phyloP scores from a whole-genome alignment of 2,888 invertebrate species.

The Drosophila aldrichi region DNA sequence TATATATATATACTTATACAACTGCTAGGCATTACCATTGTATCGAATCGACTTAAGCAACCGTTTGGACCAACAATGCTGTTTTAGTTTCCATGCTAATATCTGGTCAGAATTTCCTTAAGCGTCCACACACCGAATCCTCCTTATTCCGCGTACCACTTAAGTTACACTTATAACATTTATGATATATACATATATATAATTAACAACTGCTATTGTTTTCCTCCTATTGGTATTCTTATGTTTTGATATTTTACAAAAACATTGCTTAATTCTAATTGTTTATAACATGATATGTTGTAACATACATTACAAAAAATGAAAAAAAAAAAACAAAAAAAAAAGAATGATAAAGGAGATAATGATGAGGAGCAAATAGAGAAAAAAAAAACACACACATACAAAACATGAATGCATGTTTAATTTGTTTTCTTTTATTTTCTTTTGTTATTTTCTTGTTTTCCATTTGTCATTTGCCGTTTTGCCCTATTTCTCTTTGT shows the following conservation, averaged over 20 bases:
- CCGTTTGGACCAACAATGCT: constrained; percentile 56
- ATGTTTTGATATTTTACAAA: constrained; percentile 16
- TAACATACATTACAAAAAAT: constrained; percentile 37
- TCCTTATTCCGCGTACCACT: constrained; percentile 16
- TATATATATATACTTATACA: constrained; percentile 29
- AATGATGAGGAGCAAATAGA: not conserved
- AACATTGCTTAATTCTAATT: constrained; percentile 34
- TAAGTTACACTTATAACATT: constrained; percentile 30
- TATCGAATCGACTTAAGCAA: constrained; percentile 61
- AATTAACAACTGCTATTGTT: not conserved
- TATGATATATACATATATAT: constrained; percentile 1
- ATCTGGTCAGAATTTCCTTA: constrained; percentile 21
- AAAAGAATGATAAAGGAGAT: not conserved
- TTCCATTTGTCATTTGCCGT: constrained; percentile 5
- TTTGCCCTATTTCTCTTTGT: not conserved
- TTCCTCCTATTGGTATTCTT: not conserved
- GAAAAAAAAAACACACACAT: not conserved
- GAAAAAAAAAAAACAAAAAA: not conserved
- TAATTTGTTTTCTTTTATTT: constrained; percentile 26
- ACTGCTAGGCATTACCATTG: constrained; percentile 61
- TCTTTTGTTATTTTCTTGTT: constrained; percentile 7
- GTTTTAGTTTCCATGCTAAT: constrained; percentile 29
- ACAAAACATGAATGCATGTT: constrained; percentile 26
- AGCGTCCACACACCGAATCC: constrained; percentile 18
- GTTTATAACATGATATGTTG: constrained; percentile 31